A percentile compares a stretch with the other conserved stretches of the same genome.
These are phyloP conservation scores for Sylvietta virens DNA, from an alignment of 2,113 vertebrate genomes.

Conservation along the genomic window DNA sequence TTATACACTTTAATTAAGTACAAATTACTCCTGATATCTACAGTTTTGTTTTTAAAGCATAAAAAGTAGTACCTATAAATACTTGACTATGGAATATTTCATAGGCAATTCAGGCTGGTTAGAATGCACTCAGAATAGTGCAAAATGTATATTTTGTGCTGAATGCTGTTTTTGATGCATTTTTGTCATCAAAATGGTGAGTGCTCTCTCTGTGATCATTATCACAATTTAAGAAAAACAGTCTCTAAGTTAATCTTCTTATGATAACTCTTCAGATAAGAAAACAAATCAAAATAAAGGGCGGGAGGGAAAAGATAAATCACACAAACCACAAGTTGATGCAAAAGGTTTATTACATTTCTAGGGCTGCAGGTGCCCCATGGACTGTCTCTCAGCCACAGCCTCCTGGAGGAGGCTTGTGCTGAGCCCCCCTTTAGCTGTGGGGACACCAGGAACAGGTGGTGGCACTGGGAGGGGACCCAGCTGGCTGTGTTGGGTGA, in stretches of 20 bases:
- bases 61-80: neutral
- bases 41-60: neutral
- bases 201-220: neutral
- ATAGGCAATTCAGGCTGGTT: neutral
- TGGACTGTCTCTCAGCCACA: neutral
- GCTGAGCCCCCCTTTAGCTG: neutral
- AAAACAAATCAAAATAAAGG: neutral
- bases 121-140: fast-evolving
- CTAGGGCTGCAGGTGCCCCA: neutral
- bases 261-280: neutral
- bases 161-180: fast-evolving
- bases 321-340: fast-evolving
- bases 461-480: no score
- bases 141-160: fast-evolving
- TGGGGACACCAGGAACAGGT: neutral
- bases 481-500: neutral
- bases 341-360: neutral
- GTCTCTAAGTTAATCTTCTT: neutral
- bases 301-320: neutral
- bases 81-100: no score
- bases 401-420: neutral
- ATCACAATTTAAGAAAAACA: fast-evolving
- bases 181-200: neutral
- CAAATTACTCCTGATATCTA: neutral
- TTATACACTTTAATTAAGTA: neutral